phyloP scores from a whole-genome alignment of 2,888 invertebrate genomes.

The Orthosia gracilis region DNA sequence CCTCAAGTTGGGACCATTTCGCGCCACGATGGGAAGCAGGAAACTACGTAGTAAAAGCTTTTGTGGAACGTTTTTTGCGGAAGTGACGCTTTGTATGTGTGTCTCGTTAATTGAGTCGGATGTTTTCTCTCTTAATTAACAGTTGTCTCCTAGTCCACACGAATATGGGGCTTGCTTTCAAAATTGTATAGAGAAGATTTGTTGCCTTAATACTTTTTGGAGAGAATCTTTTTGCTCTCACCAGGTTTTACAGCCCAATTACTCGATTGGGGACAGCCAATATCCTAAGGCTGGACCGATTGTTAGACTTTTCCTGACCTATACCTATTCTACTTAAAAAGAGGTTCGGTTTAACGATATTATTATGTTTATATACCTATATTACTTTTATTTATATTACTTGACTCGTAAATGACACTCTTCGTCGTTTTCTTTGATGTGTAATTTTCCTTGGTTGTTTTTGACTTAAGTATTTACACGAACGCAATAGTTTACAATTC shows the following conservation, averaged over 20 bases:
- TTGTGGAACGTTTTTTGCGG: constrained; percentile 46
- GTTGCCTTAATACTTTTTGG: not conserved
- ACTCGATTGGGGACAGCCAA: not conserved
- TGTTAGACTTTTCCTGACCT: not conserved
- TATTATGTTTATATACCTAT: constrained; percentile 1
- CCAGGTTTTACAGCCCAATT: not conserved
- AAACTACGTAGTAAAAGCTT: constrained; percentile 39
- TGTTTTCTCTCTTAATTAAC: constrained; percentile 35
- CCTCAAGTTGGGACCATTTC: constrained; percentile 53
- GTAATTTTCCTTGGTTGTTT: constrained; percentile 28
- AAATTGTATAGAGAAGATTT: not conserved
- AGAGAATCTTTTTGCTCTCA: not conserved
- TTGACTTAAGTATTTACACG: constrained; percentile 36
- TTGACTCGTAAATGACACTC: constrained; percentile 20
- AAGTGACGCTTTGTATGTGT: constrained; percentile 38
- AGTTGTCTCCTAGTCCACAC: constrained; percentile 6
- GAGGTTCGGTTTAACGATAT: constrained; percentile 1
- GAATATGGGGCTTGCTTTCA: not conserved
- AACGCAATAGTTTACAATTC: constrained; percentile 34
- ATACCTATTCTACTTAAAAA: not conserved
- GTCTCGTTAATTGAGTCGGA: constrained; percentile 34
- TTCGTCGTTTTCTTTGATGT: constrained; percentile 33
- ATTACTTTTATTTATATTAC: constrained; percentile 1
- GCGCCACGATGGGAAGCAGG: constrained; percentile 39
- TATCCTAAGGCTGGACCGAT: not conserved